Base-by-base conservation (phyloP, 2,797 vertebrate genomes). In the Chloroceryle inda region DNA sequence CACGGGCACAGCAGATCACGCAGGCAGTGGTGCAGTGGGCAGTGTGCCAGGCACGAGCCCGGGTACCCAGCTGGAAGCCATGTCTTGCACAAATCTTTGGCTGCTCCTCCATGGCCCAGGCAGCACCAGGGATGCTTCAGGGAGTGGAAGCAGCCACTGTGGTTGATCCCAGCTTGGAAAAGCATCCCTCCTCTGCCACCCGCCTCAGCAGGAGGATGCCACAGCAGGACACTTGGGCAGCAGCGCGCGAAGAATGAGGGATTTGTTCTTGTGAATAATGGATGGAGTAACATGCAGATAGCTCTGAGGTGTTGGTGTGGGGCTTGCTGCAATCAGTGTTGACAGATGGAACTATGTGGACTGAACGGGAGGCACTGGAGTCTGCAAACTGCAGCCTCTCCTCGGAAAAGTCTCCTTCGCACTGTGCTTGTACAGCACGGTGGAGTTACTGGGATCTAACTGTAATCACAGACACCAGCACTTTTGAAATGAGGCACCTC, bases 231-330 rank as follows among this genome's bases (percentile, higher is more conserved):
- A 5, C 4, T 4, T 5, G 7, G 91, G 93, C 93, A 94, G 76
- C 38, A 16, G 88, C 0, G 27, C 4, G 0, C 13, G 10, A 71
- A 72, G 66, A 88, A 78, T 4, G 58, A 81, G 77, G 78, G 89
- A 86, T 88, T 86, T 88, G 88, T 83, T 88, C 94, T 88, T 8
- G 3, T 90, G 76, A 96, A 95, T 90, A 92, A 93, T 45, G 49
- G 83, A 94, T 50, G 56, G 47, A 53, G 74, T 87, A 87, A 94
- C 72, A 11, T 63, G 37, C 33, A 62, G 74, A 37, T 14, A 45
- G 63, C 35, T 13, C 2, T 7, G 75, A 59, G 13, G 50, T 10
- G 49, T 5, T 16, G 13, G 61, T 66, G 87, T 71, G 76, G 91
- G 81, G 74, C 31, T 75, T 59, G 3, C 67, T 63, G 55, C 33